A percentile compares a stretch with the other conserved stretches of the same genome.
Evolutionary conservation across 1,140 invertebrate genomes (phyloP).

Genomic region (Zaprionus kolodkinae): DNA sequence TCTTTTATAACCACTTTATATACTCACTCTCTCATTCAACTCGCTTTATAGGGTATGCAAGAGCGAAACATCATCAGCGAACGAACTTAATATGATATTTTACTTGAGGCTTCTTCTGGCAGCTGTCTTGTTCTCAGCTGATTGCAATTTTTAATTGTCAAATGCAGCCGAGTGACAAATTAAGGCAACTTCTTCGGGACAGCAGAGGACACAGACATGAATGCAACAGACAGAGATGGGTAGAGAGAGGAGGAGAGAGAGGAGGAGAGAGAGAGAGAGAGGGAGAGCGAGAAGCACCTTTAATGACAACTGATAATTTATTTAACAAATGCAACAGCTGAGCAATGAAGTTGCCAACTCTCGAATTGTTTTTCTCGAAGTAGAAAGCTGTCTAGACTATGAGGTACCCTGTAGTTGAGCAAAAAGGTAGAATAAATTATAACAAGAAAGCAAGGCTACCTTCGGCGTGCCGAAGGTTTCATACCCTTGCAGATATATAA

Average conservation of each 20-base stretch:
- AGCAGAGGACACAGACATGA: not conserved
- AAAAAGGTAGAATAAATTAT: no score
- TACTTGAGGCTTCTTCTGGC: constrained; percentile 36
- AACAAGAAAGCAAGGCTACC: no score
- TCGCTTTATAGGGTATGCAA: not conserved
- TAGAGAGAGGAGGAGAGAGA: not conserved
- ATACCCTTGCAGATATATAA: no score
- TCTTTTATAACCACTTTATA: no score
- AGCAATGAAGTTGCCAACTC: constrained; percentile 47
- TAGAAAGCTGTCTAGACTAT: not conserved
- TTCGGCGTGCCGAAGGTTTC: no score
- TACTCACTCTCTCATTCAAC: not conserved
- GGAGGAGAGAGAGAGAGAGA: not conserved
- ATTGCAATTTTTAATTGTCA: constrained; percentile 78
- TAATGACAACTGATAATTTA: constrained; percentile 80
- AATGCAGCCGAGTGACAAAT: constrained; percentile 77
- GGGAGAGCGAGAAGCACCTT: constrained; percentile 37
- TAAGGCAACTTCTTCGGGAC: constrained; percentile 42
- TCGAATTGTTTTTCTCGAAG: constrained; percentile 66
- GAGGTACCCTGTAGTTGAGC: not conserved
- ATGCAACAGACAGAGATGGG: not conserved
- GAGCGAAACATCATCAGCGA: constrained; percentile 14
- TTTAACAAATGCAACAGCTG: constrained; percentile 77
- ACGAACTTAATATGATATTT: constrained; percentile 36
- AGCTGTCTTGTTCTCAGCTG: constrained; percentile 47